These are phyloP conservation scores for Porites divaricata DNA, from an alignment of 92 coral and sea anemone species.

Conservation along the genomic window DNA sequence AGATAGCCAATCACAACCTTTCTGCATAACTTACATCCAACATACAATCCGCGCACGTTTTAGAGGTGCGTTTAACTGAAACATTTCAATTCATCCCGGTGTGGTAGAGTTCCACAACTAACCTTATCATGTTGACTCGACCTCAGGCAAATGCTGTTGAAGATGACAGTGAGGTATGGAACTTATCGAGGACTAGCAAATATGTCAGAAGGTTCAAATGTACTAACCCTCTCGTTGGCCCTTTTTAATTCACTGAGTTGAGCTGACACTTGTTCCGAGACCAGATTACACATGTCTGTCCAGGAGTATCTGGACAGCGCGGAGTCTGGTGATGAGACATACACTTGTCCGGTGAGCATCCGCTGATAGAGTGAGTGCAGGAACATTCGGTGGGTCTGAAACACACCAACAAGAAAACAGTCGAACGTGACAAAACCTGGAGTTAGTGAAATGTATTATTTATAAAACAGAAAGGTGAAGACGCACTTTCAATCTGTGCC, in stretches of 20 bases:
- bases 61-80: too few species aligned
- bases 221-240: conserved; percentile 84
- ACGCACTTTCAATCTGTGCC: too few species aligned
- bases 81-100: too few species aligned
- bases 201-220: background rate
- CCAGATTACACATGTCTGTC: conserved; percentile 95
- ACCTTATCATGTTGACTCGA: too few species aligned
- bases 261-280: conserved; percentile 90
- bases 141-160: background rate
- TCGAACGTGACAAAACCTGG: too few species aligned
- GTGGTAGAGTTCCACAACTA: too few species aligned
- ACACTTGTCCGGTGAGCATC: conserved; percentile 92
- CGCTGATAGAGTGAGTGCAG: conserved; percentile 97
- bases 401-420: too few species aligned
- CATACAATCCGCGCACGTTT: too few species aligned
- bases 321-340: conserved; percentile 81
- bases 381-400: conserved; percentile 84
- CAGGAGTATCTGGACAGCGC: conserved; percentile 83
- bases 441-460: too few species aligned
- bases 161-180: background rate
- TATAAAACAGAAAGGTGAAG: too few species aligned
- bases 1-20: too few species aligned
- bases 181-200: background rate
- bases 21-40: too few species aligned
- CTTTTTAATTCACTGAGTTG: conserved; percentile 84